Evolutionary conservation across 2,888 invertebrate genomes (phyloP).

Genomic region (Operophtera brumata): DNA sequence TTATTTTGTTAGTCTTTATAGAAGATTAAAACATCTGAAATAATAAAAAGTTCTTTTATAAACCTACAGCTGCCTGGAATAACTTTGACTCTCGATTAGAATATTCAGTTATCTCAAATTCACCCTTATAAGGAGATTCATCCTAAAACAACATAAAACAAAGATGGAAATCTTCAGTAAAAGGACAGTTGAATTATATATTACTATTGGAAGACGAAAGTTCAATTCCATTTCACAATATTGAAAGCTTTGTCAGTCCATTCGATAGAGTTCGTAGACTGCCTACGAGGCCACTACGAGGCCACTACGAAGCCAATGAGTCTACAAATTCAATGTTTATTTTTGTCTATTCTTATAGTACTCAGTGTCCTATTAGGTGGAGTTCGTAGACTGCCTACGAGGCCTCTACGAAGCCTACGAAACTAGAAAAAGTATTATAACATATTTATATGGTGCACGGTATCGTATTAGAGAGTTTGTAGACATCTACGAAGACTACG

Average conservation of each 20-base stretch:
- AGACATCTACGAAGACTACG: too few relatives aligned
- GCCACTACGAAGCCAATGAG: too few relatives aligned
- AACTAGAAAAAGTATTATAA: too few relatives aligned
- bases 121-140: conserved; percentile 47
- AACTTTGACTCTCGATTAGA: conserved; percentile 32
- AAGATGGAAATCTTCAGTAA: conserved; percentile 46
- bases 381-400: too few relatives aligned
- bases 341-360: too few relatives aligned
- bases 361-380: too few relatives aligned
- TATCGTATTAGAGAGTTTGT: too few relatives aligned
- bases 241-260: not conserved
- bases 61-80: conserved; percentile 28
- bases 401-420: too few relatives aligned
- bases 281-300: too few relatives aligned
- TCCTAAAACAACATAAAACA: conserved; percentile 59
- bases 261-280: too few relatives aligned
- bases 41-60: conserved; percentile 7
- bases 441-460: too few relatives aligned
- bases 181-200: conserved; percentile 41
- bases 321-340: too few relatives aligned
- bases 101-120: conserved; percentile 44
- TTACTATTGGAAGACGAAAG: conserved; percentile 11
- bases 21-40: conserved; percentile 20
- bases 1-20: conserved; percentile 16
- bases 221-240: not conserved